Evolutionary conservation across 2,888 invertebrate species (phyloP).

Genomic region (Lepidonotus clava): DNA sequence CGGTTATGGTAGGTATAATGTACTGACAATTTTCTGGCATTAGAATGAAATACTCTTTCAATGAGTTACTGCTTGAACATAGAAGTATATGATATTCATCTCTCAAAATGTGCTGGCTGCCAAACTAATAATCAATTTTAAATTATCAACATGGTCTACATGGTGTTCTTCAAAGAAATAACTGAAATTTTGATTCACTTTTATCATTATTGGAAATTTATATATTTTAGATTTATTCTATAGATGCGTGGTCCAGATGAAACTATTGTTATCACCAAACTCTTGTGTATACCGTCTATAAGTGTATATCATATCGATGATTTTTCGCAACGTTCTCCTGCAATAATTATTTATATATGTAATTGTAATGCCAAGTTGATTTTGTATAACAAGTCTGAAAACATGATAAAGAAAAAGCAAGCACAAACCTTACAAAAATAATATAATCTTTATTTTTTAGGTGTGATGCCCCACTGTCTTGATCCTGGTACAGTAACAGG

Average conservation of each 20-base stretch:
- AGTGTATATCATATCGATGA: not conserved
- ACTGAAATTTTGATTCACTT: too few species aligned
- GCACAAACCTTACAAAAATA: not conserved
- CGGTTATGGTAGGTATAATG: conserved; percentile 80
- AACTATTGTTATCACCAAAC: too few species aligned
- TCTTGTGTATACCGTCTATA: not conserved
- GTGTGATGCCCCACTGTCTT: conserved; percentile 79
- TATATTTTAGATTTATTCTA: too few species aligned
- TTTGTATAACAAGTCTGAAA: not conserved
- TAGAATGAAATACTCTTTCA: not conserved
- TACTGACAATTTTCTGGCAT: not conserved
- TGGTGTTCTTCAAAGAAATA: too few species aligned
- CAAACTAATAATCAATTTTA: not conserved
- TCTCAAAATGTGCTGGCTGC: too few species aligned
- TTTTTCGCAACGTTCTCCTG: not conserved
- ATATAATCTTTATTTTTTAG: conserved; percentile 65
- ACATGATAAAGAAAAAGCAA: not conserved
- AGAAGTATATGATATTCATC: not conserved
- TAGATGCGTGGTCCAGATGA: too few species aligned
- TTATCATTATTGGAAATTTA: too few species aligned
- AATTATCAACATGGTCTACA: not conserved
- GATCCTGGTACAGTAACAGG: conserved; percentile 77
- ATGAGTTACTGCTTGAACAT: not conserved
- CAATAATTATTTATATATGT: not conserved
- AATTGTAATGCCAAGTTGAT: not conserved